Evolutionary conservation across 1,140 invertebrate species (phyloP).

Genomic region (Trichonephila clavipes): DNA sequence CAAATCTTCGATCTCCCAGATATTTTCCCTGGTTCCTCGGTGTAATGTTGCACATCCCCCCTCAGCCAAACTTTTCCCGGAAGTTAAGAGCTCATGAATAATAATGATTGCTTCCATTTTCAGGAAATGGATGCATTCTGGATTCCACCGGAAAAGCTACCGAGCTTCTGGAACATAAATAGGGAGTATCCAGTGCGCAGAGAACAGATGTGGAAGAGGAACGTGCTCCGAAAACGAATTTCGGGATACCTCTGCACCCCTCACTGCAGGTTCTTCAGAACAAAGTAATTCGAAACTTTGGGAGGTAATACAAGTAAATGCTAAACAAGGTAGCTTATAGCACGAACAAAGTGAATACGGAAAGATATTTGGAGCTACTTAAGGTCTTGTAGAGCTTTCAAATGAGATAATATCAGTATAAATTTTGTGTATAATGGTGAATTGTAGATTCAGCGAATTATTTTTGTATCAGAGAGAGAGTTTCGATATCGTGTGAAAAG

Average conservation of each 20-base stretch:
- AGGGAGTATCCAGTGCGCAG: constrained; percentile 20
- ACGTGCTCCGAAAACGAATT: constrained; percentile 15
- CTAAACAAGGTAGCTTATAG: too few relatives aligned
- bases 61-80: constrained; percentile 41
- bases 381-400: background rate
- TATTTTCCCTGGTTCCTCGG: constrained; percentile 11
- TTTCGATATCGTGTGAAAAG: too few relatives aligned
- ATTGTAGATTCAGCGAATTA: too few relatives aligned
- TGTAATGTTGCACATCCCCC: constrained; percentile 34
- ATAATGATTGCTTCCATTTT: constrained; percentile 57
- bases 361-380: too few relatives aligned
- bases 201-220: constrained; percentile 21
- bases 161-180: background rate
- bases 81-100: constrained; percentile 61
- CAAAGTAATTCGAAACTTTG: too few relatives aligned
- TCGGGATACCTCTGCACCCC: background rate
- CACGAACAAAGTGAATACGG: too few relatives aligned
- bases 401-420: background rate
- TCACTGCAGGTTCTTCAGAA: background rate
- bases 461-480: too few relatives aligned
- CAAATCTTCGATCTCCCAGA: background rate
- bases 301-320: too few relatives aligned
- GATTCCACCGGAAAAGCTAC: constrained; percentile 45
- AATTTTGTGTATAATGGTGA: too few relatives aligned
- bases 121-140: constrained; percentile 46